These are phyloP conservation scores for Drosophila pegasa DNA, from an alignment of 2,888 invertebrate species.

Conservation along the genomic window DNA sequence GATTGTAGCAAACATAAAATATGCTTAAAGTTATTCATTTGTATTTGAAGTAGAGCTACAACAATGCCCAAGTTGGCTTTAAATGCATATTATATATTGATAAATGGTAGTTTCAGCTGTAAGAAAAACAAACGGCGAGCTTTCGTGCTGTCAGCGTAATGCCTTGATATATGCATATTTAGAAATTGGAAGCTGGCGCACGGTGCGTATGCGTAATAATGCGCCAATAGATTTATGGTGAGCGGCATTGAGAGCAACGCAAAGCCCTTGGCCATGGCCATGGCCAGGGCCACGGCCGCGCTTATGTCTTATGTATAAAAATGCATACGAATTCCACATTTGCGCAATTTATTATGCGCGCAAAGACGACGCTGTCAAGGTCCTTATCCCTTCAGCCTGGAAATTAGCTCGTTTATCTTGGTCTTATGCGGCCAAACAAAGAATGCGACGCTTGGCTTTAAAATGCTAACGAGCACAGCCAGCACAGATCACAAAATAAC, in stretches of 20 bases:
- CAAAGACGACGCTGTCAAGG: slow-evolving; percentile 37
- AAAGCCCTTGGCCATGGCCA: slow-evolving; percentile 10
- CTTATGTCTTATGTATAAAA: slow-evolving; percentile 68
- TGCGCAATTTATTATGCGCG: slow-evolving; percentile 66
- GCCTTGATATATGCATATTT: slow-evolving; percentile 63
- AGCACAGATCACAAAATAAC: slow-evolving; percentile 50
- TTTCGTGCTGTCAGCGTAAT: slow-evolving; percentile 54
- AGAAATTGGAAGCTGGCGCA: slow-evolving; percentile 9
- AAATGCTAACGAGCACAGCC: slow-evolving; percentile 51
- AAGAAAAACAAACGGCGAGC: slow-evolving; percentile 5
- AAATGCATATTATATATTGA: slow-evolving; percentile 34
- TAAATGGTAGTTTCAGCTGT: slow-evolving; percentile 50
- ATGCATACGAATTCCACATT: slow-evolving; percentile 74
- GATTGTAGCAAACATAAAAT: not conserved
- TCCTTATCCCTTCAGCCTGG: slow-evolving; percentile 36
- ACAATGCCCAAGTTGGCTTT: not conserved
- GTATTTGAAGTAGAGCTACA: not conserved
- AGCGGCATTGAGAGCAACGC: slow-evolving; percentile 30
- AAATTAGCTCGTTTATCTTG: slow-evolving; percentile 79
- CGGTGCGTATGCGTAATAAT: slow-evolving; percentile 77
- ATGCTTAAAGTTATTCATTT: not conserved
- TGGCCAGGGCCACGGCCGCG: slow-evolving; percentile 22
- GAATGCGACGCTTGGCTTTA: slow-evolving; percentile 37
- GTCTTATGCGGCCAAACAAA: slow-evolving; percentile 41
- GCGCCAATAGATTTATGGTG: slow-evolving; percentile 71